Conservation (phyloP, 2,888 invertebrate species). For the Cryptus viduatorius region DNA sequence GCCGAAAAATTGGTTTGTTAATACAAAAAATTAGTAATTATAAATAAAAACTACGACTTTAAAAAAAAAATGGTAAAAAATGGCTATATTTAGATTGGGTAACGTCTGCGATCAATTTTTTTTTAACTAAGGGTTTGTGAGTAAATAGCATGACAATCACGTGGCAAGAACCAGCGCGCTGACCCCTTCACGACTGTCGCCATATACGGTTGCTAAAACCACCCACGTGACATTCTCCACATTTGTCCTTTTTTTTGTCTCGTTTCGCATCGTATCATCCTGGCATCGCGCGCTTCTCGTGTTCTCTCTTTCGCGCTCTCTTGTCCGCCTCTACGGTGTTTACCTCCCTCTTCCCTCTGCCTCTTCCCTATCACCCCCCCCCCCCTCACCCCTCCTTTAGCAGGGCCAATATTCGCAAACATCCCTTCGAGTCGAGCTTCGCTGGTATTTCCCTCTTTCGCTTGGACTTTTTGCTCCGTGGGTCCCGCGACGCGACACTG, state of each 20-base stretch:
- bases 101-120: background rate
- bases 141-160: constrained; percentile 37
- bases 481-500: constrained; percentile 74
- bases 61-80: background rate
- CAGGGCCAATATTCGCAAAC: constrained; percentile 43
- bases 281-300: constrained; percentile 55
- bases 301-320: constrained; percentile 31
- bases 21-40: too few species aligned
- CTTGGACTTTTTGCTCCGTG: constrained; percentile 61
- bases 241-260: constrained; percentile 50
- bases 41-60: too few species aligned
- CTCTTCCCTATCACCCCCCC: constrained; percentile 1
- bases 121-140: constrained; percentile 30
- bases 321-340: constrained; percentile 33
- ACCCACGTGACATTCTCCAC: constrained; percentile 66
- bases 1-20: too few species aligned
- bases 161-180: constrained; percentile 49
- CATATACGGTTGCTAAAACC: constrained; percentile 63
- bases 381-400: constrained; percentile 38
- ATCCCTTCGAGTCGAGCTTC: constrained; percentile 53
- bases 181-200: constrained; percentile 54
- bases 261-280: constrained; percentile 57
- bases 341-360: constrained; percentile 34
- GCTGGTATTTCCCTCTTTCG: constrained; percentile 59
- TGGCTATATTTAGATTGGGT: background rate